Base-by-base conservation (phyloP, 2,888 invertebrate species). In the Rhyacophila evoluta region DNA sequence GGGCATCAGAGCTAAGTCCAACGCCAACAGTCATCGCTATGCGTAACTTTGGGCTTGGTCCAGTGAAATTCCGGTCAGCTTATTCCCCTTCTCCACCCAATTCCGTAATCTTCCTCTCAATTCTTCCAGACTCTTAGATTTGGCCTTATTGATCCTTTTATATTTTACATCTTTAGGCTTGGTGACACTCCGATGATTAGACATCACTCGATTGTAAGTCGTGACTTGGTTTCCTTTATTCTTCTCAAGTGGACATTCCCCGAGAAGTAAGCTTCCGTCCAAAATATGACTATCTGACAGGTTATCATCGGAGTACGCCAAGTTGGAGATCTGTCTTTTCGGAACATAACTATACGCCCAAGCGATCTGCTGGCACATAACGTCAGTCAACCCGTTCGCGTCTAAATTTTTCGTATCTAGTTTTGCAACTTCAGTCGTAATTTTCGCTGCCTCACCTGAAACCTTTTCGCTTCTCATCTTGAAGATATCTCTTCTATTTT, bases 161-260 rank as follows among this genome's bases (percentile, higher is more conserved):
- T 96, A 96, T 87, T 96, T 96, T 36, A 96, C 96, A 86, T 97
- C 96, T 88, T 96, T 96, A 82, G 96, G 96, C 86, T 96, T 96
- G 3, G 95, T 96, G 73, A 97, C 96, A 74, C 95, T 95, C 82
- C 96, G 91, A 86, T 97, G 96, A 87, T 96, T 96, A 69, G 95
- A 95, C 96, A 96, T 96, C 78, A 96, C 96, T 83, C 96, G 89
- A 87, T 95, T 95, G 87, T 94, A 95, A 0, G 93, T 94, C 11
- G 94, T 94, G 72, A 95, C 94, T 80, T 92, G 93, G 80, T 87
- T 90, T 12, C 89, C 84, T 83, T 85, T 86, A 71, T 88, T 88
- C 0, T 85, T 87, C 25, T 88, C 89, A 8, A 84, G 86, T 74
- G 88, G 89, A 11, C 83, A 89, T 12, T 82, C 83, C 72, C 83